Evolutionary conservation across 2,113 vertebrate species (phyloP), one percentile per base, ranked within the genome.

Genomic region (Phrynocephalus versicolor): DNA sequence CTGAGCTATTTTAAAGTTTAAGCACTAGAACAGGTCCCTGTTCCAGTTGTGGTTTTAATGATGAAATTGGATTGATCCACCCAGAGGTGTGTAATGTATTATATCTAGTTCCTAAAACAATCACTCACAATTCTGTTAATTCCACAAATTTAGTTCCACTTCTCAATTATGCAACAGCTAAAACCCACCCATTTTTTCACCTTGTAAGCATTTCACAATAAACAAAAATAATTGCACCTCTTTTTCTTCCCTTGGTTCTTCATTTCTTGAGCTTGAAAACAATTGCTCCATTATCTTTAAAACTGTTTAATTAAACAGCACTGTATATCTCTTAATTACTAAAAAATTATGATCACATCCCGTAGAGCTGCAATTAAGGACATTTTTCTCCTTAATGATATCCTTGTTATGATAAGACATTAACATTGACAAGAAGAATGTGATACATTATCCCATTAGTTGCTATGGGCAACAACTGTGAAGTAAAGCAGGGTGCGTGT

Each of bases 141-240:
- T 60, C 41, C 64, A 19, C 12, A 72, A 67, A 89, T 92, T 6
- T 62, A 85, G n/a, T n/a, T n/a, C 27, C 74, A 9, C 55, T 76
- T 2, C 7, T 1, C 35, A 86, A 85, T 39, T 67, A 0, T 1
- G 82, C 27, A 0, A 79, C 0, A 87, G 85, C 51, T 69, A 83
- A 55, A 71, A 51, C 30, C 16, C 55, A 37, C 23, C 23, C 16
- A 27, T 57, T 5, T 51, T 51, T 51, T 51, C 10, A 51, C 5
- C 45, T 51, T 51, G 45, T 51, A 45, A 71, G 16, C 1, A 65
- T 2, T 60, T 58, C 67, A 70, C 25, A 58, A 21, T n/a, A 33
- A 23, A 30, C 13, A 39, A 69, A 58, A 70, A 58, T 41, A n/a
- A n/a, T 78, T n/a, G 67, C 80, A 85, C 73, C 58, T 83, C 51